phyloP scores from a whole-genome alignment of 2,113 vertebrate species.

The Alligator mississippiensis region DNA sequence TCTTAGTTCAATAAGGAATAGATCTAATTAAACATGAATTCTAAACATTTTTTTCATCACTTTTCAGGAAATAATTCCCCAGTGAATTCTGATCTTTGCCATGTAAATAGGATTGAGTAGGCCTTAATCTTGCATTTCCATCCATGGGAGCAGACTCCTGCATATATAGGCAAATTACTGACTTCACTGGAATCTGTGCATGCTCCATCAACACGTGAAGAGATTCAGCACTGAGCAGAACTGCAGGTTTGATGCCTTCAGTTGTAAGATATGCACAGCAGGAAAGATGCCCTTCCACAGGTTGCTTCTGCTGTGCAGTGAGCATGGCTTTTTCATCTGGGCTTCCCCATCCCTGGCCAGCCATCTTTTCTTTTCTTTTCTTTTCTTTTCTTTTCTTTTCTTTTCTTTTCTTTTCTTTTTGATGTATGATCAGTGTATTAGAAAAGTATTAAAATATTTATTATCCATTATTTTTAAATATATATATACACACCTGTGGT shows the following conservation, averaged over 20 bases:
- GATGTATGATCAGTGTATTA: neutral
- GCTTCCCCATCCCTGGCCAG: neutral
- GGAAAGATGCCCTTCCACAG: accelerated
- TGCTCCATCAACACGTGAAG: neutral
- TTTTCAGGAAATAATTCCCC: too few relatives aligned
- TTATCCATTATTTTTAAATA: neutral
- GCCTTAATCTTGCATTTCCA: accelerated
- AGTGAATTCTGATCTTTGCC: neutral
- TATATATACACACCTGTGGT: neutral
- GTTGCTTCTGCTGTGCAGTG: accelerated
- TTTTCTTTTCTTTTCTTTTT: neutral
- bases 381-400: neutral
- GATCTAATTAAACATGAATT: neutral
- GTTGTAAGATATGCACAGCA: neutral
- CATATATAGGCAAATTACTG: neutral
- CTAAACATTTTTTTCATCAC: neutral
- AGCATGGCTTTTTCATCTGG: neutral
- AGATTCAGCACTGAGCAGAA: neutral
- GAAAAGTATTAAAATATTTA: neutral
- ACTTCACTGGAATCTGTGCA: neutral
- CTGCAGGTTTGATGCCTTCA: accelerated
- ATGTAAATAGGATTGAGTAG: neutral
- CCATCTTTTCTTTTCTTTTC: neutral
- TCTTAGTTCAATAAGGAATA: too few relatives aligned
- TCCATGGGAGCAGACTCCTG: accelerated